Conservation (phyloP, 2,113 vertebrate species). For the Vanacampus margaritifer region DNA sequence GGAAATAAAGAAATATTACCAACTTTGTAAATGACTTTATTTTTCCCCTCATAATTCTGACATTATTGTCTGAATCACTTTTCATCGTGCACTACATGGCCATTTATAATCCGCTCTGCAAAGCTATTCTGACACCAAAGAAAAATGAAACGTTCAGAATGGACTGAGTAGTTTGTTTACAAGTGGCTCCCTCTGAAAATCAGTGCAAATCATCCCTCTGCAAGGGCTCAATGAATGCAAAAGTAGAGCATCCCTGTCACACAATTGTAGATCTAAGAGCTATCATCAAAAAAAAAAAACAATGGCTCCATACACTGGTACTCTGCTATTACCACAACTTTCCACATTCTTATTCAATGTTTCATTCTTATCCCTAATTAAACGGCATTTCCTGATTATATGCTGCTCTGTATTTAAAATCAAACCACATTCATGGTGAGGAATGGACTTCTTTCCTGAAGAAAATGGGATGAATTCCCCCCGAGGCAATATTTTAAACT, state of each 20-base stretch:
- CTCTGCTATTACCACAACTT: not conserved
- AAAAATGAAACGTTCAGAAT: slow-evolving; percentile 3
- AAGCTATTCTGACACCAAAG: not conserved
- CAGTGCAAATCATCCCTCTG: not conserved
- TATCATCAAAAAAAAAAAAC: not conserved
- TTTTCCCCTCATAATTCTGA: not conserved
- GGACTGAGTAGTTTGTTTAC: not conserved
- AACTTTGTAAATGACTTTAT: not conserved
- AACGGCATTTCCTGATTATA: slow-evolving; percentile 4
- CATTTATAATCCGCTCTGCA: not conserved
- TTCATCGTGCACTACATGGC: not conserved
- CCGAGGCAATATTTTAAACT: slow-evolving; percentile 18
- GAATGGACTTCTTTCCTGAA: slow-evolving; percentile 11
- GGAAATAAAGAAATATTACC: not conserved
- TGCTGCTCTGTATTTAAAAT: slow-evolving; percentile 15
- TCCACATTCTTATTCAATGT: slow-evolving; percentile 8
- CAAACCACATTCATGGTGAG: not conserved
- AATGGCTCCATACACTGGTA: not conserved
- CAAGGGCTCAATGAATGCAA: not conserved
- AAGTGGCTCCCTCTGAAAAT: slow-evolving; percentile 2
- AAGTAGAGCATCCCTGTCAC: not conserved
- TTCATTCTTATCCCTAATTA: slow-evolving; percentile 4
- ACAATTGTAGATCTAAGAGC: not conserved
- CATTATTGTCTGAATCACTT: not conserved
- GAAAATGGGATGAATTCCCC: slow-evolving; percentile 5